Base-by-base conservation (phyloP, 53 echinoderm and acorn worm species). In the Actinopyga echinites region DNA sequence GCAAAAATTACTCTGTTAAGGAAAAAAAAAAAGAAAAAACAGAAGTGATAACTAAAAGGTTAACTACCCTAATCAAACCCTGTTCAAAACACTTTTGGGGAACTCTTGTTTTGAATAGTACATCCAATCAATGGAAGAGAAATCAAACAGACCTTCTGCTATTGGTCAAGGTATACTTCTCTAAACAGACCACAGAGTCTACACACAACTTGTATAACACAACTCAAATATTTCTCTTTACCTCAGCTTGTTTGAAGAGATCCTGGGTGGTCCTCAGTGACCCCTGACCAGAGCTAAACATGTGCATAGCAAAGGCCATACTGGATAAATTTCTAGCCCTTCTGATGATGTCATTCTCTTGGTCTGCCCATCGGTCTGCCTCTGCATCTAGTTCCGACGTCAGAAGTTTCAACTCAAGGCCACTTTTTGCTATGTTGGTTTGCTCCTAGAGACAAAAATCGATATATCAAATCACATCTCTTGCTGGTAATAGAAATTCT, bases 191-290 rank as follows among this genome's bases (percentile, higher is more conserved):
- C n/a, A n/a, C n/a, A n/a, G n/a, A n/a, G n/a, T n/a, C n/a, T n/a
- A n/a, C n/a, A n/a, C n/a, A n/a, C n/a, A 12, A 56, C 20, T 56
- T 56, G 12, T 9, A 63, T 24, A 1, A 20, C 0, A 30, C 15
- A 63, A 32, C 64, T 63, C 17, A 12, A 28, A 4, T 83, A 12
- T 28, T 40, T 34, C 0, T 56, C 19, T 64, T 86, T 54, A 96
- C 96, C 88, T 96, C 96, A n/a, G 96, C 96, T 86, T 96, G 96
- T 62, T 91, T 96, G 83, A 96, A 96, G 43, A 96, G 85, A 53
- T 96, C 96, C 44, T 93, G 92, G 34, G 96, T 97, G 1, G 94
- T 97, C 66, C 94, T 97, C 54, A 94, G 86, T 57, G 90, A 92
- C 12, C 97, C 97, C 81, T 94, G 90, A 8, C 97, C 97, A 69